A percentile compares a stretch with the other conserved stretches of the same genome.
These are phyloP conservation scores for Holcopasites calliopsidis DNA, from an alignment of 1,140 invertebrate species.

Conservation along the genomic window DNA sequence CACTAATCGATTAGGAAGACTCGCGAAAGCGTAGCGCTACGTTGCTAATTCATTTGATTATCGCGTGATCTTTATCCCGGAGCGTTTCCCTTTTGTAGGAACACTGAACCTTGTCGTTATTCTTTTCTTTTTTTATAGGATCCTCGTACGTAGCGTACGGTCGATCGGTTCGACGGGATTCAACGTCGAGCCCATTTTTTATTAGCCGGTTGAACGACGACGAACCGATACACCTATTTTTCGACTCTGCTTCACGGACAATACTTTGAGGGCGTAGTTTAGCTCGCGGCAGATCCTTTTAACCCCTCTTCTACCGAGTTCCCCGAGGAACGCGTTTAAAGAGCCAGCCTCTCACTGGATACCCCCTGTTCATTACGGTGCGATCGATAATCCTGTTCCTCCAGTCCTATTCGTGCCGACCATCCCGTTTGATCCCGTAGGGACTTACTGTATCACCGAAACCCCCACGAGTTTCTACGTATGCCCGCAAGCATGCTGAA, in stretches of 20 bases:
- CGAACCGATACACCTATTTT: conserved; percentile 15
- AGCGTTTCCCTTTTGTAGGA: conserved; percentile 25
- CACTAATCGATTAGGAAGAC: conserved; percentile 60
- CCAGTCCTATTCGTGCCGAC: conserved; percentile 46
- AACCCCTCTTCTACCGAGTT: too few relatives aligned
- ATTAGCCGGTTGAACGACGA: conserved; percentile 2
- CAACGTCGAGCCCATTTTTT: conserved; percentile 13
- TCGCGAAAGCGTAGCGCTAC: conserved; percentile 49
- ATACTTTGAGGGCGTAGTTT: conserved; percentile 36
- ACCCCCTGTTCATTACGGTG: background rate
- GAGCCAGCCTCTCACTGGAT: too few relatives aligned
- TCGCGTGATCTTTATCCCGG: conserved; percentile 5
- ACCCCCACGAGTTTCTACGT: too few relatives aligned
- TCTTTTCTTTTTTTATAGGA: conserved; percentile 36
- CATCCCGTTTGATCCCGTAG: too few relatives aligned
- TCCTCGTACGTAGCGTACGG: background rate
- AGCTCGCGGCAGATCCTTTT: background rate
- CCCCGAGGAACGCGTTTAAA: too few relatives aligned
- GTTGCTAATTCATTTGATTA: conserved; percentile 38
- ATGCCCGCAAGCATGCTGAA: too few relatives aligned
- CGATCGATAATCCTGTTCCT: conserved; percentile 47
- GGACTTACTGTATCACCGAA: too few relatives aligned
- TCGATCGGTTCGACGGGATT: background rate
- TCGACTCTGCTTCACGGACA: conserved; percentile 39
- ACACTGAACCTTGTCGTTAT: conserved; percentile 9